Percentiles rank a stretch among this genome's conserved stretches.
Conservation (phyloP, 2,888 invertebrate genomes). For the Epistrophe grossulariae region DNA sequence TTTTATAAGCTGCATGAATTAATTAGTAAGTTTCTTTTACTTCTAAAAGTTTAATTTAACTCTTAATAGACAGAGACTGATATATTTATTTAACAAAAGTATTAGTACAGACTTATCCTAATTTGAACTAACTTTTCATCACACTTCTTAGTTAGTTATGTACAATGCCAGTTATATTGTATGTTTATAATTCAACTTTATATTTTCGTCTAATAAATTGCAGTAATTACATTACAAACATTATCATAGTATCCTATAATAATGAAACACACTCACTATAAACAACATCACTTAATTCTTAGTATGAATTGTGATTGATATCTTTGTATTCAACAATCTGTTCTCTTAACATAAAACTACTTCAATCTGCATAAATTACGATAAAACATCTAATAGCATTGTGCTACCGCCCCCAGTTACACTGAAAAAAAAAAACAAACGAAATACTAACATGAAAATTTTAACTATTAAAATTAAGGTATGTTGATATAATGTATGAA, state of each 20-base stretch:
- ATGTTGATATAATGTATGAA: too few species aligned
- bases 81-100: neutral
- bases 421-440: conserved; percentile 1
- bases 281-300: conserved; percentile 69
- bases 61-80: too few species aligned
- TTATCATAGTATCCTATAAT: conserved; percentile 38
- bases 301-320: conserved; percentile 60
- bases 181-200: conserved; percentile 2
- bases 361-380: conserved; percentile 74
- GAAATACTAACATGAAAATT: too few species aligned
- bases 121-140: neutral
- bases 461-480: too few species aligned
- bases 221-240: conserved; percentile 58
- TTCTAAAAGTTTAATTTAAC: too few species aligned
- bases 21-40: too few species aligned
- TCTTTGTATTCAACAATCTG: conserved; percentile 62
- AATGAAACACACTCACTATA: conserved; percentile 59
- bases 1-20: too few species aligned
- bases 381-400: conserved; percentile 56
- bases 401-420: conserved; percentile 17
- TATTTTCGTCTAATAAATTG: conserved; percentile 54
- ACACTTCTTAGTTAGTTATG: neutral
- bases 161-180: neutral
- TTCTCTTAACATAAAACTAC: conserved; percentile 68
- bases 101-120: neutral